Evolutionary conservation across 2,888 invertebrate species (phyloP).

Genomic region (Lithosia quadra): DNA sequence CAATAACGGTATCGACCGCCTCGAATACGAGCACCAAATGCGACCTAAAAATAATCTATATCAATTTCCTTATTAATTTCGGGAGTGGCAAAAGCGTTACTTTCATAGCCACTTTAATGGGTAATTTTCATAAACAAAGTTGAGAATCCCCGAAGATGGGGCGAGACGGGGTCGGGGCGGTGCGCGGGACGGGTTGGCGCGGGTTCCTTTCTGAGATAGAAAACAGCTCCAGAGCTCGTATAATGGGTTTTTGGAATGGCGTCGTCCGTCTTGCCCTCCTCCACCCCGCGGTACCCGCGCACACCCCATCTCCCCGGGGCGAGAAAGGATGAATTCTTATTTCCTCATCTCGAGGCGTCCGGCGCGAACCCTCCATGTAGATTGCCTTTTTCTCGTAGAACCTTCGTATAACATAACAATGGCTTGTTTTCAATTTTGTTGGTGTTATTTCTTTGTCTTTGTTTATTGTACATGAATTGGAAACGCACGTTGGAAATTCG

Average conservation of each 20-base stretch:
- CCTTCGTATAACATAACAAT: slow-evolving; percentile 86
- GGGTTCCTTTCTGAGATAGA: slow-evolving; percentile 85
- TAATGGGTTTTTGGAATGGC: slow-evolving; percentile 91
- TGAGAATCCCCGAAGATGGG: slow-evolving; percentile 79
- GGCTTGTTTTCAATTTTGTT: slow-evolving; percentile 86
- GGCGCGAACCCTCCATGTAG: slow-evolving; percentile 84
- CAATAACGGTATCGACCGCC: slow-evolving; percentile 42
- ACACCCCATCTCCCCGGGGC: slow-evolving; percentile 66
- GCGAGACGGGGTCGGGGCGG: slow-evolving; percentile 60
- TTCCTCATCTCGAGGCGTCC: slow-evolving; percentile 86
- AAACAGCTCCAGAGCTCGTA: slow-evolving; percentile 89
- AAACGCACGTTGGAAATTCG: slow-evolving; percentile 24
- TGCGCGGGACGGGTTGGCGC: slow-evolving; percentile 55
- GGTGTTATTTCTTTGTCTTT: slow-evolving; percentile 67
- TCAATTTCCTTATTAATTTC: slow-evolving; percentile 86
- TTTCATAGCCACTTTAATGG: slow-evolving; percentile 87
- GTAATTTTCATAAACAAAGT: slow-evolving; percentile 87
- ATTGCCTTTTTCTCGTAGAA: slow-evolving; percentile 84
- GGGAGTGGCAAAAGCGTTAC: slow-evolving; percentile 85
- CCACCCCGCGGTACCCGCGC: slow-evolving; percentile 54
- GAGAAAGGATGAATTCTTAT: slow-evolving; percentile 87
- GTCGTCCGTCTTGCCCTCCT: slow-evolving; percentile 88
- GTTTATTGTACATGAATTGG: slow-evolving; percentile 41
- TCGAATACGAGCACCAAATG: slow-evolving; percentile 54
- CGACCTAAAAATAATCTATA: slow-evolving; percentile 79